phyloP scores from a whole-genome alignment of 2,888 invertebrate species.

The Tetragnatha montana region DNA sequence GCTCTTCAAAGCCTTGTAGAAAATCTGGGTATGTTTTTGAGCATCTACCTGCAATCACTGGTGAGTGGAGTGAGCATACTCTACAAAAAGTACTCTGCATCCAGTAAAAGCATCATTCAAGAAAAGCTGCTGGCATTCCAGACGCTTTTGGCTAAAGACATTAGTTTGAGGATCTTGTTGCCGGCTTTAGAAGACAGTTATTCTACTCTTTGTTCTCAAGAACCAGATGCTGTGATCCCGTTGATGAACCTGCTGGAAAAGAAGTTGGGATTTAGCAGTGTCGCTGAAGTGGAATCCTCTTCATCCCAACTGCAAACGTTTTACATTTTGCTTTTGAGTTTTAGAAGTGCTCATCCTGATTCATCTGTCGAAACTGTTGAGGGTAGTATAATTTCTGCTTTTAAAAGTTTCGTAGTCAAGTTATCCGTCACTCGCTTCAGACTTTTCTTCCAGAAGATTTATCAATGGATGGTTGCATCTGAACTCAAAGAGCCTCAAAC shows the following conservation, averaged over 20 bases:
- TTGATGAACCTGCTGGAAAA: slow-evolving; percentile 87
- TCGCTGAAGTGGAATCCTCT: slow-evolving; percentile 81
- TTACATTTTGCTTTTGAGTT: slow-evolving; percentile 81
- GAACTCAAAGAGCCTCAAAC: slow-evolving; percentile 20
- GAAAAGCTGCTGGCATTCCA: slow-evolving; percentile 74
- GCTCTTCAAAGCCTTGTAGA: slow-evolving; percentile 89
- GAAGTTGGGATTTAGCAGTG: slow-evolving; percentile 81
- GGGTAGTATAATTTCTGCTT: slow-evolving; percentile 82
- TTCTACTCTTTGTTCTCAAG: not conserved
- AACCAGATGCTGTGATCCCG: slow-evolving; percentile 78
- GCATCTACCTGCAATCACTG: slow-evolving; percentile 82
- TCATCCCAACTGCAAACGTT: slow-evolving; percentile 84
- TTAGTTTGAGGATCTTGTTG: slow-evolving; percentile 67
- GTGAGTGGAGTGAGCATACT: slow-evolving; percentile 67
- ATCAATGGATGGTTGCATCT: slow-evolving; percentile 48
- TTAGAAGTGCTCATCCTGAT: slow-evolving; percentile 71
- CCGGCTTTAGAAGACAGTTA: slow-evolving; percentile 64
- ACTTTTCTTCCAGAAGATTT: slow-evolving; percentile 84
- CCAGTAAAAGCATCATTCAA: slow-evolving; percentile 53
- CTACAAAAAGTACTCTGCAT: slow-evolving; percentile 27
- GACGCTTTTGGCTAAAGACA: slow-evolving; percentile 54
- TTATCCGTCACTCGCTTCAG: slow-evolving; percentile 92
- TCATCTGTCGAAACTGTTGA: slow-evolving; percentile 73
- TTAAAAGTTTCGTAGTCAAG: slow-evolving; percentile 89
- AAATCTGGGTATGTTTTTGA: slow-evolving; percentile 87